Conservation (phyloP, 1,140 invertebrate species). For the Phymorhynchus buccinoides region DNA sequence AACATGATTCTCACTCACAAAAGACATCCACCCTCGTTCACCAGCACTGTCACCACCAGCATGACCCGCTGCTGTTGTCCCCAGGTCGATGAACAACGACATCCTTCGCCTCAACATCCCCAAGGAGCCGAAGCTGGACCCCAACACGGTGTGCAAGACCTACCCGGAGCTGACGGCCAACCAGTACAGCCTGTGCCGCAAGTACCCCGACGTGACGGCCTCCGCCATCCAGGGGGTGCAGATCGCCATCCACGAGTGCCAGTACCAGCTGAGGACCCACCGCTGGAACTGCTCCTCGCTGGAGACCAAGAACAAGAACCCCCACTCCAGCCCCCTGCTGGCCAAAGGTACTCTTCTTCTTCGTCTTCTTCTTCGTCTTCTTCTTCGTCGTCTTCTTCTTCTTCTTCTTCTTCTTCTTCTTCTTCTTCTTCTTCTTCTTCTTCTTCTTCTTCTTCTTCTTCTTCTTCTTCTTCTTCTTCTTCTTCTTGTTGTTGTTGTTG, state of each 20-base stretch:
- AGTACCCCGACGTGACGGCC: conserved; percentile 88
- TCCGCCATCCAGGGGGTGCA: conserved; percentile 89
- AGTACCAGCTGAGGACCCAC: conserved; percentile 67
- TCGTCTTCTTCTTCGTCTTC: no score
- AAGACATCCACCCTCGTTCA: no score
- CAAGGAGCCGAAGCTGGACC: conserved; percentile 66
- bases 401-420: no score
- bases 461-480: no score
- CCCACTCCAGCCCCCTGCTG: conserved; percentile 87
- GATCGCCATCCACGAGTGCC: conserved; percentile 82
- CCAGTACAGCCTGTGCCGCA: conserved; percentile 87
- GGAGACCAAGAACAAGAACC: conserved; percentile 82
- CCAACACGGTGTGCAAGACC: conserved; percentile 69
- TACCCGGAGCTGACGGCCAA: conserved; percentile 83
- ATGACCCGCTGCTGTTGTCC: no score
- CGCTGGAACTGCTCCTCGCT: conserved; percentile 72
- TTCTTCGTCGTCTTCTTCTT: no score
- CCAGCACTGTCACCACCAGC: no score
- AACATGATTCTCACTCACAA: no score
- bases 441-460: no score
- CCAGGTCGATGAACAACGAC: conserved; percentile 64
- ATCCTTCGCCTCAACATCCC: conserved; percentile 67
- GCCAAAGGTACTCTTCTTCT: conserved; percentile 69
- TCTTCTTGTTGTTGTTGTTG: no score
- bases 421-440: neutral